phyloP scores from a whole-genome alignment of 2,797 vertebrate genomes.

The Sebastes elongatus region DNA sequence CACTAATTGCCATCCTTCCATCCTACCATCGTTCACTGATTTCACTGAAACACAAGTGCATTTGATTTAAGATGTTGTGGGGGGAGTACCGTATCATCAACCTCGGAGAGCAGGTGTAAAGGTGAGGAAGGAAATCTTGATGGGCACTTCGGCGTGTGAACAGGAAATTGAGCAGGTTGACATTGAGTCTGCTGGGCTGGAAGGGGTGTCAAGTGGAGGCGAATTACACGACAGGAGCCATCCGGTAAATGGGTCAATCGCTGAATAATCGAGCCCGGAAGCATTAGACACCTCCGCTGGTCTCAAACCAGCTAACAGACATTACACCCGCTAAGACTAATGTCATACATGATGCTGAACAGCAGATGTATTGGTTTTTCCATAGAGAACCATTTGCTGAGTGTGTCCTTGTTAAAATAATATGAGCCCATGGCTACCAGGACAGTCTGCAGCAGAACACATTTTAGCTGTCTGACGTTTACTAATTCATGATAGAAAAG shows the following conservation, averaged over 20 bases:
- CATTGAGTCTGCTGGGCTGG: constrained; percentile 18
- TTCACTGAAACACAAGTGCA: constrained; percentile 6
- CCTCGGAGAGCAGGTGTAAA: background rate
- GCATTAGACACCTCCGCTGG: background rate
- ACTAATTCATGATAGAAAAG: background rate
- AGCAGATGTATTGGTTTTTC: background rate
- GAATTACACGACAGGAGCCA: constrained; percentile 17
- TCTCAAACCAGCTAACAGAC: background rate
- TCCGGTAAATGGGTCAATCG: constrained; percentile 23
- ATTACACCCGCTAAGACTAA: background rate
- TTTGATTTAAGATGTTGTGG: background rate
- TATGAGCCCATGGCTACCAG: background rate
- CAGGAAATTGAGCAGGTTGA: constrained; percentile 46
- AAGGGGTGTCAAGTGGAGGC: background rate
- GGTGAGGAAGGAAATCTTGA: background rate
- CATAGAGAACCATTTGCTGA: background rate
- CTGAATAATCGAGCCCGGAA: background rate
- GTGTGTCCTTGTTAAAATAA: background rate
- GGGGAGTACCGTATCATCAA: background rate
- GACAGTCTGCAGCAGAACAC: background rate
- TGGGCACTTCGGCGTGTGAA: constrained; percentile 1
- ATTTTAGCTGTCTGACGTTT: background rate
- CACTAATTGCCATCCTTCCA: too few relatives aligned
- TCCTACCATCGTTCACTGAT: background rate
- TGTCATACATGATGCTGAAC: background rate